These are phyloP conservation scores for Sebastes taczanowskii DNA, from an alignment of 2,797 vertebrate species.

Conservation along the genomic window DNA sequence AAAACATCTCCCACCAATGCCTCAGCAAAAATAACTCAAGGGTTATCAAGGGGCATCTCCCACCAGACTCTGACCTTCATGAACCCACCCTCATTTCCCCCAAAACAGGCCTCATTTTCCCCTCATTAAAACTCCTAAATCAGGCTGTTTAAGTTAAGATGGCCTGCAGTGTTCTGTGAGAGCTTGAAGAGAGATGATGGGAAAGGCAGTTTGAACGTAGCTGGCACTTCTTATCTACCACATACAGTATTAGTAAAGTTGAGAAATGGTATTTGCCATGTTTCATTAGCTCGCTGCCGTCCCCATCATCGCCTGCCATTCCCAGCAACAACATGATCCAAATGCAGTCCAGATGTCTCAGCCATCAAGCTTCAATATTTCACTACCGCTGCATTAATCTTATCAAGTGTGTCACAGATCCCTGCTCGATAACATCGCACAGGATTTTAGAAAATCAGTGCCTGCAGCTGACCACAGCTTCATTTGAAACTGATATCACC, in stretches of 20 bases:
- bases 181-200: conserved; percentile 44
- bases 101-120: conserved; percentile 61
- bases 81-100: conserved; percentile 68
- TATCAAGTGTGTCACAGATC: conserved; percentile 78
- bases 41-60: conserved; percentile 98
- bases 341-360: conserved; percentile 85
- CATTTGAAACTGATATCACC: conserved; percentile 35
- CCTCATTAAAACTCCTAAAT: conserved; percentile 87
- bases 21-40: conserved; percentile 88
- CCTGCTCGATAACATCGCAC: conserved; percentile 78
- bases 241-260: conserved; percentile 55
- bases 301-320: conserved; percentile 79
- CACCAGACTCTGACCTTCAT: conserved; percentile 88
- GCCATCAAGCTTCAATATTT: conserved; percentile 80
- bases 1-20: conserved; percentile 87
- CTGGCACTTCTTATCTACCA: conserved; percentile 77
- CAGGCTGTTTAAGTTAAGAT: conserved; percentile 49
- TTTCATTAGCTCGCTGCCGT: conserved; percentile 75
- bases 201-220: conserved; percentile 52
- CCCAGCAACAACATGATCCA: conserved; percentile 79
- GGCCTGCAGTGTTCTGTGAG: conserved; percentile 15
- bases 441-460: conserved; percentile 55
- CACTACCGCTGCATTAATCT: conserved; percentile 80
- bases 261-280: conserved; percentile 76
- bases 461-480: conserved; percentile 68